Conservation (phyloP, 2,113 vertebrate genomes). For the Cyanistes caeruleus region DNA sequence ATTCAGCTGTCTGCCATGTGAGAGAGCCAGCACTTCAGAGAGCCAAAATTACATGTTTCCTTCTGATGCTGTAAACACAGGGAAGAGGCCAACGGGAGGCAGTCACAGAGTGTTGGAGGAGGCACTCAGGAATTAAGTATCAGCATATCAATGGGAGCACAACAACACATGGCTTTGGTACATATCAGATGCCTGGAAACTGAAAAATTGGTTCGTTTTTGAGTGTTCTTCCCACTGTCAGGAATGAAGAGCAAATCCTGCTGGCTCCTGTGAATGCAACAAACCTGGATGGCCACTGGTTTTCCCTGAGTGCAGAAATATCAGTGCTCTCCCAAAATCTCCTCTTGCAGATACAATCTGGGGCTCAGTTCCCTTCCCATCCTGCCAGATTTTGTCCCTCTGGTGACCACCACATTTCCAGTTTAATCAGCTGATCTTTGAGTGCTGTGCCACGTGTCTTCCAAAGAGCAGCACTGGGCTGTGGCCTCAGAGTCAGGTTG, state of each 20-base stretch:
- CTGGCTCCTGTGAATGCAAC: not conserved
- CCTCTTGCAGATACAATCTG: not conserved
- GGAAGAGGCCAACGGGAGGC: not conserved
- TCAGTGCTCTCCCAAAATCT: not conserved
- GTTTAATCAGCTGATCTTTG: not conserved
- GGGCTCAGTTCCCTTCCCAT: not conserved
- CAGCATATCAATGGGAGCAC: not conserved
- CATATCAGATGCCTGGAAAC: fast-evolving
- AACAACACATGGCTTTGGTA: not conserved
- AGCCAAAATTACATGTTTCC: not conserved
- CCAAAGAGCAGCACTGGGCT: not conserved
- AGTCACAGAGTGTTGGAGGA: not conserved
- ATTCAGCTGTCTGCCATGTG: conserved; percentile 9
- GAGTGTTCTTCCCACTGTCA: not conserved
- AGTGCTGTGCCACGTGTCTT: not conserved
- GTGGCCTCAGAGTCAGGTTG: not conserved
- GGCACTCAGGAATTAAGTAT: not conserved
- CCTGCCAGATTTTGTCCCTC: not conserved
- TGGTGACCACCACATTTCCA: not conserved
- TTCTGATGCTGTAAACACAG: not conserved
- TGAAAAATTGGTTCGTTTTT: not conserved
- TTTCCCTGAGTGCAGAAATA: not conserved
- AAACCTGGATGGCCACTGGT: not conserved
- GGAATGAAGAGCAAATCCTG: not conserved
- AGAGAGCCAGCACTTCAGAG: not conserved